These are phyloP conservation scores for Drosophila subobscura DNA, from an alignment of 1,140 invertebrate species.

Conservation along the genomic window DNA sequence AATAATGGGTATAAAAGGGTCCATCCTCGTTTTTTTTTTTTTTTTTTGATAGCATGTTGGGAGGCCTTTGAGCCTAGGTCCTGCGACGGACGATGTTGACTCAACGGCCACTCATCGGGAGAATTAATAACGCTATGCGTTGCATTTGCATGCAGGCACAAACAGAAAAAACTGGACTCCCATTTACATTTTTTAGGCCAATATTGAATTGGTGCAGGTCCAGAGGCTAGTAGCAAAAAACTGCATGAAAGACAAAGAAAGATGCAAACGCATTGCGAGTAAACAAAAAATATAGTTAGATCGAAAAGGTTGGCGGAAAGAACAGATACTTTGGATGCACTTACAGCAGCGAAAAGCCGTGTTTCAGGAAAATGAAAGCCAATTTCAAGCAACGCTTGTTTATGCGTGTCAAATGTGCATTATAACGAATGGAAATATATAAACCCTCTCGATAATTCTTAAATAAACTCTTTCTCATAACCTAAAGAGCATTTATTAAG, in stretches of 20 bases:
- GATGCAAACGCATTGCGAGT: neutral
- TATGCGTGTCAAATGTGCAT: no score
- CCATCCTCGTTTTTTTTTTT: conserved; percentile 5
- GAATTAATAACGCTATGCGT: conserved; percentile 68
- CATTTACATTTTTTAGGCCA: conserved; percentile 57
- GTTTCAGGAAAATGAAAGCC: no score
- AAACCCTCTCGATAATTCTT: no score
- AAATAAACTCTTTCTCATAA: no score
- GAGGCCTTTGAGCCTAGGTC: neutral
- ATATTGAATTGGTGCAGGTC: conserved; percentile 47
- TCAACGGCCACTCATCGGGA: conserved; percentile 64
- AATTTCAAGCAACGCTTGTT: no score
- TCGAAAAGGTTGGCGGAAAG: conserved; percentile 20
- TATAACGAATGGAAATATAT: no score
- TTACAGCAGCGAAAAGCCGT: neutral
- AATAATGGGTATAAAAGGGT: no score
- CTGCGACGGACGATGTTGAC: conserved; percentile 19
- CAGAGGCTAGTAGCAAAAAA: conserved; percentile 7
- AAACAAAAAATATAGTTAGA: conserved; percentile 8
- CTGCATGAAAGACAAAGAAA: conserved; percentile 10
- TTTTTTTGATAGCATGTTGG: neutral
- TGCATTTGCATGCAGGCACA: conserved; percentile 38
- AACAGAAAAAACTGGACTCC: no score
- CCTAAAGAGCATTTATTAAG: no score
- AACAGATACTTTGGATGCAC: conserved; percentile 8